Percentiles rank a stretch among this genome's conserved stretches.
Evolutionary conservation across 64 coral and sea anemone species (phyloP).

Genomic region (Pocillopora verrucosa): DNA sequence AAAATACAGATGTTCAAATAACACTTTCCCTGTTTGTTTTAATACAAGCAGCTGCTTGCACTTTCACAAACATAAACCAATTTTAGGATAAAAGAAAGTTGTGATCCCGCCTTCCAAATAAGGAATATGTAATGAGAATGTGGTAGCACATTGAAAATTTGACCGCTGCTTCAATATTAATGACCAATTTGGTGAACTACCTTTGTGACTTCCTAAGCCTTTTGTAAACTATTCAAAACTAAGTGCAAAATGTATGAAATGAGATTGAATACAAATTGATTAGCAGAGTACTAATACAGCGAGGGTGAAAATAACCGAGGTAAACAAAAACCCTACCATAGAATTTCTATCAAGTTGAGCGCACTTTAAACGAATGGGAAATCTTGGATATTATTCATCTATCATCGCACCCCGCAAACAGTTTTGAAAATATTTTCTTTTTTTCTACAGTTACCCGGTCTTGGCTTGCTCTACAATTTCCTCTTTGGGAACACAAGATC

Average conservation of each 20-base stretch:
- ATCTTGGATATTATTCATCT: too few species aligned
- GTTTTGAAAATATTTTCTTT: background rate
- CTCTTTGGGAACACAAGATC: background rate
- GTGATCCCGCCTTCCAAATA: background rate
- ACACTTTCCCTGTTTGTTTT: background rate
- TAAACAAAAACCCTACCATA: background rate
- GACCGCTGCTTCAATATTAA: background rate
- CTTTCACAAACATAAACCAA: background rate
- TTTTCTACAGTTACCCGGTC: background rate
- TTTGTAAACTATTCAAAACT: background rate
- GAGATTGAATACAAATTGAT: slow-evolving; percentile 27
- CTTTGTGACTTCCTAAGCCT: too few species aligned
- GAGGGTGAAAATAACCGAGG: background rate
- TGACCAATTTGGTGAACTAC: background rate
- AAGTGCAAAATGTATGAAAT: background rate
- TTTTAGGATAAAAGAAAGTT: background rate
- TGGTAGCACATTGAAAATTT: background rate
- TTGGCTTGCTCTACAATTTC: background rate
- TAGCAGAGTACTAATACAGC: background rate
- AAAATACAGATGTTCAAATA: background rate
- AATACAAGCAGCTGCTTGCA: background rate
- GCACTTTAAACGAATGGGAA: background rate
- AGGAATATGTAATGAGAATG: background rate
- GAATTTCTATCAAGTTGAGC: background rate
- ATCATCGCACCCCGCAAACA: background rate